Evolutionary conservation across 2,797 vertebrate genomes (phyloP), one percentile per base, ranked within the genome.

Genomic region (Danio tinwini): DNA sequence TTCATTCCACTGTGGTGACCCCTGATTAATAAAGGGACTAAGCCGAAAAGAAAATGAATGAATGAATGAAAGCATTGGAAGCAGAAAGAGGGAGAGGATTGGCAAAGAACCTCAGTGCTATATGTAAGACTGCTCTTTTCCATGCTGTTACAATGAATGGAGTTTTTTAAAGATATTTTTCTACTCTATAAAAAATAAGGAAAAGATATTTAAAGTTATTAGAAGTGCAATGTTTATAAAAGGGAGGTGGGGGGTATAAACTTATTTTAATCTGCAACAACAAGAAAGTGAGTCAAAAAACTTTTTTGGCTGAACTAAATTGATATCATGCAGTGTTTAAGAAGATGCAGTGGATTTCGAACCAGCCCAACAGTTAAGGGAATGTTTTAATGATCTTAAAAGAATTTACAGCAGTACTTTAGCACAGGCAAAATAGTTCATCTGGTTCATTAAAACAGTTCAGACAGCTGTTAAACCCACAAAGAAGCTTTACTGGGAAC

Each of bases 391-490:
- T 71, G 74, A 55, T 42, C 14, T 14, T 44, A 21, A 62, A 69
- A 73, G 55, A 62, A 68, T 17, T 64, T 16, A 21, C 42, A 29
- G 42, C 14, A 8, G 16, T 73, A 17, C 44, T 68, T 72, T 42
- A 55, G 19, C 37, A 78, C 7, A 1, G 12, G 50, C 58, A 40
- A 58, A 71, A 76, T 80, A 72, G 58, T 75, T 70, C 0, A 4
- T 37, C 55, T 40, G 44, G 45, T 74, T 77, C 53, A 77, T 73
- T 81, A 76, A 73, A 16, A 55, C 50, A 68, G 40, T 50, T 44
- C n/a, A 68, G 50, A 77, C 59, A 69, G 70, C 74, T 65, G 52
- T 71, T 39, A 83, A 83, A 59, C 16, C 78, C 49, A 67, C 63
- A 83, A 63, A 76, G 42, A 55, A 76, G 44, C 37, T 45, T 42